These are phyloP conservation scores for Catocala sponsa DNA, from an alignment of 2,888 invertebrate genomes.

Conservation along the genomic window DNA sequence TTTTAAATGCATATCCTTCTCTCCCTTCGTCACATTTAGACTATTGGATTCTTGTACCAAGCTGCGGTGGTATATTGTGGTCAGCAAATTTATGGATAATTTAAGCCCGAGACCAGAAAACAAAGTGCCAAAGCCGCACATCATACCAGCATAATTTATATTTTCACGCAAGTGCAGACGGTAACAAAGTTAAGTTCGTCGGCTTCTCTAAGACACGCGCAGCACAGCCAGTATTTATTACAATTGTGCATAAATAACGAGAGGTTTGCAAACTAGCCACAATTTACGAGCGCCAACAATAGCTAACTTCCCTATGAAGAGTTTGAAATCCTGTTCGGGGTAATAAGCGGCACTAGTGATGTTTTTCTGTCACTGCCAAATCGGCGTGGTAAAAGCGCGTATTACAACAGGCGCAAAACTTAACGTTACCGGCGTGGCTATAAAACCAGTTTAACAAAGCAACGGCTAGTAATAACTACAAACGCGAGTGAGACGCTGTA, in stretches of 20 bases:
- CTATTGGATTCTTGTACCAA: too few species aligned
- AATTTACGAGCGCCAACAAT: slow-evolving; percentile 12
- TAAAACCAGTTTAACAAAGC: slow-evolving; percentile 52
- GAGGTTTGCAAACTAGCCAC: slow-evolving; percentile 12
- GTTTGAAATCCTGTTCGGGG: not conserved
- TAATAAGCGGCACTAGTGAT: slow-evolving; percentile 9
- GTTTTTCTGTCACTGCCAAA: slow-evolving; percentile 15
- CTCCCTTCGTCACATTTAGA: too few species aligned
- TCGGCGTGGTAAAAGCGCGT: slow-evolving; percentile 24
- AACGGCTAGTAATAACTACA: slow-evolving; percentile 45
- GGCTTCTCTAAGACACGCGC: slow-evolving; percentile 13
- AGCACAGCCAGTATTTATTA: slow-evolving; percentile 19
- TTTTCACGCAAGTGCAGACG: slow-evolving; percentile 10
- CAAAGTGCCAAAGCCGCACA: not conserved
- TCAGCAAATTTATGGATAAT: not conserved
- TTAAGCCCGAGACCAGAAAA: not conserved
- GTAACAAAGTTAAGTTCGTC: slow-evolving; percentile 18
- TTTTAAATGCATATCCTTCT: not conserved
- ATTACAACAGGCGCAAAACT: slow-evolving; percentile 25
- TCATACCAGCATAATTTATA: slow-evolving; percentile 14
- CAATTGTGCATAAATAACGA: slow-evolving; percentile 21
- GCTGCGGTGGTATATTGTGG: not conserved
- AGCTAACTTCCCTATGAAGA: slow-evolving; percentile 7
- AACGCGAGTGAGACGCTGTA: slow-evolving; percentile 47
- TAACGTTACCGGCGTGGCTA: slow-evolving; percentile 28